phyloP scores from a whole-genome alignment of 2,888 invertebrate genomes.

The Thera obeliscata region DNA sequence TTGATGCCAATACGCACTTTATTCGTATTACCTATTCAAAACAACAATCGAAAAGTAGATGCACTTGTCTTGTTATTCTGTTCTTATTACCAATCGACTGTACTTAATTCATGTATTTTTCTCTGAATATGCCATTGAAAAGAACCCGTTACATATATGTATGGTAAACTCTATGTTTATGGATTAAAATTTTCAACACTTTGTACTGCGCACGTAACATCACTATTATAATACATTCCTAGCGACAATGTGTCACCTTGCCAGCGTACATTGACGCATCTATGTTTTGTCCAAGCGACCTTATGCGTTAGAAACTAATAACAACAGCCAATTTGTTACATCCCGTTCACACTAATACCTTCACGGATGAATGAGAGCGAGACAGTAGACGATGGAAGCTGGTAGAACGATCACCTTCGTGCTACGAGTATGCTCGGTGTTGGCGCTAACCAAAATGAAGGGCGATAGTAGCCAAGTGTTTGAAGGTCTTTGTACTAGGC shows the following conservation, averaged over 20 bases:
- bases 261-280: conserved; percentile 82
- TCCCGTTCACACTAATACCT: conserved; percentile 67
- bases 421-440: conserved; percentile 65
- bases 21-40: neutral
- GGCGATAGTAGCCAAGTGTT: conserved; percentile 72
- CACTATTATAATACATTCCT: conserved; percentile 78
- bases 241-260: conserved; percentile 80
- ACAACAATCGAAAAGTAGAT: no score
- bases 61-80: conserved; percentile 18
- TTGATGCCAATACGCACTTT: neutral
- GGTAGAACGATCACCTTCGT: conserved; percentile 73
- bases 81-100: conserved; percentile 13
- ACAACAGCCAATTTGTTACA: conserved; percentile 68
- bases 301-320: conserved; percentile 75
- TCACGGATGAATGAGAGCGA: conserved; percentile 56
- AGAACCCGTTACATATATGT: no score
- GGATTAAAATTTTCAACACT: conserved; percentile 55
- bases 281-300: conserved; percentile 81
- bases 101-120: no score
- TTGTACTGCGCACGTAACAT: conserved; percentile 55
- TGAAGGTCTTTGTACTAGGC: conserved; percentile 73
- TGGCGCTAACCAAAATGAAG: conserved; percentile 83
- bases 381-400: conserved; percentile 67
- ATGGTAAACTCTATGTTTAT: conserved; percentile 30
- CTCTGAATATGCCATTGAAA: no score